Conservation (phyloP, 2,888 invertebrate genomes). For the Lutraria lutraria region DNA sequence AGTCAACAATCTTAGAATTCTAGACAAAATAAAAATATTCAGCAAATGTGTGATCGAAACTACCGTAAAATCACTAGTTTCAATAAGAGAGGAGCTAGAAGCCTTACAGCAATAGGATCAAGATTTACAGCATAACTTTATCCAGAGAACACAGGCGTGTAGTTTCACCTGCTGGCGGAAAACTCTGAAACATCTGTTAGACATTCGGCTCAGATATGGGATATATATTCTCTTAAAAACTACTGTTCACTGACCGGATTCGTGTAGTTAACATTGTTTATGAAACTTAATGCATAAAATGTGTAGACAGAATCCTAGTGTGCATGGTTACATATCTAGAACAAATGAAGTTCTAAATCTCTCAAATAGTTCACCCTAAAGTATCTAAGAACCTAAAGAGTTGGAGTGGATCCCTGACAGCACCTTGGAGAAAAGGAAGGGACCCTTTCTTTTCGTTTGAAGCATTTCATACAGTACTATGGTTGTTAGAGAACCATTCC, state of each 20-base stretch:
- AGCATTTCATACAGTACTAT: neutral
- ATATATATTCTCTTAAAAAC: conserved; percentile 39
- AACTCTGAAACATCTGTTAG: conserved; percentile 63
- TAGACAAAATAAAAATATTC: conserved; percentile 25
- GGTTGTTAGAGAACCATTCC: neutral
- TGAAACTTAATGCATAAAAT: conserved; percentile 22
- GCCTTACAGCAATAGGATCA: conserved; percentile 57
- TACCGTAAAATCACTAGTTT: conserved; percentile 35
- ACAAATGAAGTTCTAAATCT: neutral
- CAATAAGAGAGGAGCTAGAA: conserved; percentile 64
- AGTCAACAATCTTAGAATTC: neutral
- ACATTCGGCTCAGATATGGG: conserved; percentile 40
- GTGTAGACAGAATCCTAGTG: neutral
- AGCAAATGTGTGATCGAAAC: neutral
- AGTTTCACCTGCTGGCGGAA: conserved; percentile 66
- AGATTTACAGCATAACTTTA: conserved; percentile 65
- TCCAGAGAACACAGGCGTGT: conserved; percentile 57
- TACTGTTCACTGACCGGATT: conserved; percentile 52
- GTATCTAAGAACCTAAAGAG: neutral
- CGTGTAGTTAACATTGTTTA: conserved; percentile 32
- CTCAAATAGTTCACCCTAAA: neutral
- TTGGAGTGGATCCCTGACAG: neutral
- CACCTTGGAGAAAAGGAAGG: neutral
- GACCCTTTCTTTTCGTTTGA: neutral
- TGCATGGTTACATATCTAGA: conserved; percentile 11